Percentiles rank a stretch among this genome's conserved stretches.
Evolutionary conservation across 2,113 vertebrate species (phyloP).

Genomic region (Podocnemis expansa): DNA sequence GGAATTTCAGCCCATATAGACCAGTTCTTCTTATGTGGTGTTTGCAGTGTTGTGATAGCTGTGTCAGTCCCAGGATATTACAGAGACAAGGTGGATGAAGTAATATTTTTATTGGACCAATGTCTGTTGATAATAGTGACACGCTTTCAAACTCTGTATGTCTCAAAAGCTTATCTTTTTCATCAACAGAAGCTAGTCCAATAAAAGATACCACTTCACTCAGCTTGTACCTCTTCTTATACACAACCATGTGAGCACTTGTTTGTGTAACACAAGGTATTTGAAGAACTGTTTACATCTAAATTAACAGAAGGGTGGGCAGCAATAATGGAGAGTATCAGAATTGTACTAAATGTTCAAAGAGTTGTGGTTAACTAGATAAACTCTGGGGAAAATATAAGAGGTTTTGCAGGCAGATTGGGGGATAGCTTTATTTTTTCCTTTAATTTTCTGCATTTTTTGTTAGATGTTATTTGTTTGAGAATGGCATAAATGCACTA

Average conservation of each 20-base stretch:
- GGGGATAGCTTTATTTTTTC: neutral
- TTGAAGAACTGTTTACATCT: neutral
- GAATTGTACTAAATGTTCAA: neutral
- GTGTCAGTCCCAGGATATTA: neutral
- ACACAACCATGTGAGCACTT: neutral
- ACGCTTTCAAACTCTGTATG: too few species aligned
- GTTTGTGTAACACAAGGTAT: neutral
- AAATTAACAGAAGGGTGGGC: neutral
- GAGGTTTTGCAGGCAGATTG: neutral
- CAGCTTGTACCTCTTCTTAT: neutral
- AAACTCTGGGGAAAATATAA: accelerated
- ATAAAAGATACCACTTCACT: too few species aligned
- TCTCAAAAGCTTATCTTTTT: too few species aligned
- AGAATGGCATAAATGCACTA: neutral
- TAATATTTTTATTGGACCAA: neutral
- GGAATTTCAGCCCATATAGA: neutral
- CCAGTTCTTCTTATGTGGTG: neutral
- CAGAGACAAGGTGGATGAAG: neutral
- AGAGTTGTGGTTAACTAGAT: neutral
- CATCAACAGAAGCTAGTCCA: too few species aligned
- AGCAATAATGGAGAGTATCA: neutral
- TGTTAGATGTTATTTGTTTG: neutral
- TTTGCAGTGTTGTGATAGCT: neutral
- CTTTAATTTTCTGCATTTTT: neutral
- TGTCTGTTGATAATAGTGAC: too few species aligned